Conservation (phyloP, 2,113 vertebrate genomes). For the Aegithalos caudatus region DNA sequence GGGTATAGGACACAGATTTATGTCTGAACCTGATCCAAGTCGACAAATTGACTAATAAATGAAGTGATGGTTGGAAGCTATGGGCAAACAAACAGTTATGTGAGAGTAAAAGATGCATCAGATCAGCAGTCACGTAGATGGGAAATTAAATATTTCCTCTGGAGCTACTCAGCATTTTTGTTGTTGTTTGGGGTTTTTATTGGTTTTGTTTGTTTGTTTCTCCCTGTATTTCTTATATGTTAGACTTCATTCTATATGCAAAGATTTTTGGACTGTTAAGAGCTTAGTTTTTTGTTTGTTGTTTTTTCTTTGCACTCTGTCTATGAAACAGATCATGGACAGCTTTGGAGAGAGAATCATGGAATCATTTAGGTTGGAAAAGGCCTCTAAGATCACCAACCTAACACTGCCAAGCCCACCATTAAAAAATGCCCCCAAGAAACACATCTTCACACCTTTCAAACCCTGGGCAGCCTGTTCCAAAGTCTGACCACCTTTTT, state of each 20-base stretch:
- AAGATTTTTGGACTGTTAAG: neutral
- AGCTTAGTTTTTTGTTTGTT: neutral
- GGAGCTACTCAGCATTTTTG: neutral
- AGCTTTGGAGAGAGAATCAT: neutral
- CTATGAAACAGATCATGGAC: neutral
- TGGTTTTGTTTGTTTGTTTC: neutral
- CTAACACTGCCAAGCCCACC: neutral
- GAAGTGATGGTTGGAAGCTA: conserved; percentile 15
- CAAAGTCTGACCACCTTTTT: neutral
- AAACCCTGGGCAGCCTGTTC: neutral
- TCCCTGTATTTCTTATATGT: neutral
- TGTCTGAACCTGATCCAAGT: neutral
- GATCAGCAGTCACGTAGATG: neutral
- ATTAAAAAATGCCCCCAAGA: neutral
- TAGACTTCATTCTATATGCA: neutral
- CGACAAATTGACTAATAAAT: neutral
- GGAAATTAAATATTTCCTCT: neutral
- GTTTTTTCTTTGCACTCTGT: neutral
- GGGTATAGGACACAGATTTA: conserved; percentile 9
- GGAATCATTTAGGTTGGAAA: neutral
- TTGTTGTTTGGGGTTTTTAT: neutral
- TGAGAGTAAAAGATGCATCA: conserved; percentile 24
- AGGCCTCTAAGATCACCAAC: neutral
- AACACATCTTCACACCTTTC: neutral
- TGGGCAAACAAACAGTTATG: neutral